Base-by-base conservation (phyloP, 1,140 invertebrate genomes). In the Drosophila orosa region DNA sequence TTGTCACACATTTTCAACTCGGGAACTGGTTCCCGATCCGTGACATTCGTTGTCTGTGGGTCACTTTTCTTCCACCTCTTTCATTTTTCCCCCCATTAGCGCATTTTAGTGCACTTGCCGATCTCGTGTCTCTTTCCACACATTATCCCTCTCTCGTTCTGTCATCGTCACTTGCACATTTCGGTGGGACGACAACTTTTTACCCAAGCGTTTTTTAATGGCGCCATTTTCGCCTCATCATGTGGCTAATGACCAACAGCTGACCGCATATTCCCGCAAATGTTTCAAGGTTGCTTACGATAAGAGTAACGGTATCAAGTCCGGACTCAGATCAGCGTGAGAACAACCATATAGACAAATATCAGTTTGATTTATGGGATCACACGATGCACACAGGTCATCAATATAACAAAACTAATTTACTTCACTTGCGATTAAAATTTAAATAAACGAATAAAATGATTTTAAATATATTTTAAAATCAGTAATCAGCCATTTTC, bases 1-100 rank as follows among this genome's bases (percentile, higher is more conserved):
- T 86, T 85, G 82, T 85, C 81, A 86, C 81, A 85, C 78, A 86
- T 85, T 85, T 81, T 63, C 62, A 81, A 42, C 42, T 40, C 24
- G 39, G 40, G 31, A 79, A 80, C 78, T 55, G 77, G 77, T 80
- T 80, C 7, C 35, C 33, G 44, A 39, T 74, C 39, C 50, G n/a
- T 55, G 69, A 56, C 48, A 62, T 24, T 60, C 66, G 31, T 42
- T 57, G 67, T 69, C 81, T 80, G 33, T 84, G 81, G 81, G 81
- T 85, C 81, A 84, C 27, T 27, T 50, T 42, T 42, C 48, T 19
- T 39, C 52, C 42, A 10, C 39, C 42, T 29, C 29, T 56, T 42
- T 29, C 31, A n/a, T 55, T 22, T 52, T 29, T 27, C 29, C 39
- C 63, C 39, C 63, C 76, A 84, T 72, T 80, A 80, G 25, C 52